Evolutionary conservation across 1,140 invertebrate genomes (phyloP), one percentile per base, ranked within the genome.

Genomic region (Oppia nitens): DNA sequence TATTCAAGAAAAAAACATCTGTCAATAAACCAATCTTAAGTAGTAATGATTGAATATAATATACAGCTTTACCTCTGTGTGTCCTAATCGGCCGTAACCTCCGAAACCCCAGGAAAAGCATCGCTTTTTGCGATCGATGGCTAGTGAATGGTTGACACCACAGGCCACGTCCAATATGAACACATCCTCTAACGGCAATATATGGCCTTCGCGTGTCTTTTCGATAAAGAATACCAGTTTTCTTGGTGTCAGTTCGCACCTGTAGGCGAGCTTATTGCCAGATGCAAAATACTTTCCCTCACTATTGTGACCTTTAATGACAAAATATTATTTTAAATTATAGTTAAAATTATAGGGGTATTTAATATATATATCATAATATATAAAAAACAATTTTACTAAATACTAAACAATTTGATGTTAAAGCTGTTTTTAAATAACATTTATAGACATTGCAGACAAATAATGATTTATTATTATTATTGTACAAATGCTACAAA

Each of bases 61-160:
- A n/a, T 12, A 47, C 12, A 47, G 12, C 12, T 12, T 50, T 53
- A 53, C 51, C 51, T 55, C 53, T 6, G 53, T 26, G 73, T 94
- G 90, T 0, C 91, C 91, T 1, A 95, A 74, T 20, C 91, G 79
- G 0, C 90, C 90, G 68, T 93, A 89, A 0, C 89, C 91, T 14
- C 88, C 90, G 71, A 93, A 94, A 26, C 91, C 90, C 89, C 89
- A 94, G 40, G 87, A 88, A 68, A 83, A 95, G 0, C 86, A 81
- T 12, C 89, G 78, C 67, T 85, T 87, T 64, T 84, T 83, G 0
- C 82, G 82, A 67, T 95, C 90, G 57, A 91, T 79, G 0, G 85
- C 85, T 50, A 93, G 77, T 29, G 85, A 84, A 66, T 95, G 91
- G 73, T 93, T 89, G 60, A 81, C 81, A 4, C 90, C 90, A 71